Evolutionary conservation across 2,797 vertebrate species (phyloP).

Genomic region (Siniperca undulata): DNA sequence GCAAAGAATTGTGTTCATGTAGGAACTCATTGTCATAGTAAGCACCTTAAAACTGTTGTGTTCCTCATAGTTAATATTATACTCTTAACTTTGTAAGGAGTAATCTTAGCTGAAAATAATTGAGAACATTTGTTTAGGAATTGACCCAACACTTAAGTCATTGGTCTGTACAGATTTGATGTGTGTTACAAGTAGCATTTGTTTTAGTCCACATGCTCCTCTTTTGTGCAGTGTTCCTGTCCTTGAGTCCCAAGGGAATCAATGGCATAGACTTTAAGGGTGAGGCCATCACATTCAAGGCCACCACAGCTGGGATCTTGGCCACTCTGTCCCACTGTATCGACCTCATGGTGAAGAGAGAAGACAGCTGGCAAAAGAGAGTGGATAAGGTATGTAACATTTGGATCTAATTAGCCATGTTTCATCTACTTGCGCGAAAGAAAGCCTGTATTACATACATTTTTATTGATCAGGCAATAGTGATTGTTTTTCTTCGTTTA

Average conservation of each 20-base stretch:
- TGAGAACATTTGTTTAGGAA: background rate
- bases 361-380: slow-evolving; percentile 97
- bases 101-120: background rate
- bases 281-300: slow-evolving; percentile 99
- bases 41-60: background rate
- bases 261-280: slow-evolving; percentile 99
- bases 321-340: slow-evolving; percentile 97
- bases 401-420: background rate
- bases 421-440: background rate
- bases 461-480: background rate
- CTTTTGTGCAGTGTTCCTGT: slow-evolving; percentile 84
- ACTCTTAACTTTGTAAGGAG: background rate
- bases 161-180: background rate
- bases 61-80: background rate
- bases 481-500: background rate
- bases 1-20: background rate
- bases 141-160: background rate
- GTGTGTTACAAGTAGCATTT: background rate
- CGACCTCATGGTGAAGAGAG: slow-evolving; percentile 97
- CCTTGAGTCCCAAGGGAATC: slow-evolving; percentile 89
- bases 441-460: background rate
- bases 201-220: background rate
- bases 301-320: slow-evolving; percentile 96
- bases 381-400: slow-evolving; percentile 91
- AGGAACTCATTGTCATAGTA: background rate